Evolutionary conservation across 2,888 invertebrate species (phyloP), one percentile per base, ranked within the genome.

Genomic region (Serripes groenlandicus): DNA sequence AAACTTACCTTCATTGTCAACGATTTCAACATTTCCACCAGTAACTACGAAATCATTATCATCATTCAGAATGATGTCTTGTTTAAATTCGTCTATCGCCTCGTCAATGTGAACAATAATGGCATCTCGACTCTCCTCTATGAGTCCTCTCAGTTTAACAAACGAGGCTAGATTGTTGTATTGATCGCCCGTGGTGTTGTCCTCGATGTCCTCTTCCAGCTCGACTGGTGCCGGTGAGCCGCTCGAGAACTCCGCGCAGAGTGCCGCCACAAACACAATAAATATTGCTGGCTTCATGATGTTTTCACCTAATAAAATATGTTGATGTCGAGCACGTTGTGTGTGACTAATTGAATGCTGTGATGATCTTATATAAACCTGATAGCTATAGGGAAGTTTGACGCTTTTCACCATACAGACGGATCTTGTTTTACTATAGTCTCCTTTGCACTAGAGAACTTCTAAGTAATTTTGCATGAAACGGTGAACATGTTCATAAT

Each of bases 91-190:
- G 42, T 42, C 66, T 42, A 66, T 26, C 42, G 9, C 21, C 21
- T 37, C 66, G 66, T 66, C 66, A 35, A 66, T 66, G 18, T 66
- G 66, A 23, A 11, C 35, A 5, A 66, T 66, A 66, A 66, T 35
- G 26, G 26, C 66, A n/a, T 42, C 66, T n/a, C 42, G 66, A n/a
- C 66, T 66, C 21, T 66, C 26, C 26, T 66, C 42, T 5, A 66
- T 42, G 9, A 66, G 28, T 15, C 42, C 26, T 26, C 35, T 3
- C n/a, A 66, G 35, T 37, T 23, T n/a, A 1, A 15, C 64, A 64
- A 64, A 34, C 64, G 30, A 3, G n/a, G 23, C 37, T 34, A 42
- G 7, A n/a, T 66, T 5, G 18, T 1, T 26, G 2, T 34, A 37
- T 18, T 21, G 15, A 2, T 26, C 42, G 21, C 15, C 28, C 28